phyloP scores from a whole-genome alignment of 2,888 invertebrate genomes.

The Mechanitis mazaeus region DNA sequence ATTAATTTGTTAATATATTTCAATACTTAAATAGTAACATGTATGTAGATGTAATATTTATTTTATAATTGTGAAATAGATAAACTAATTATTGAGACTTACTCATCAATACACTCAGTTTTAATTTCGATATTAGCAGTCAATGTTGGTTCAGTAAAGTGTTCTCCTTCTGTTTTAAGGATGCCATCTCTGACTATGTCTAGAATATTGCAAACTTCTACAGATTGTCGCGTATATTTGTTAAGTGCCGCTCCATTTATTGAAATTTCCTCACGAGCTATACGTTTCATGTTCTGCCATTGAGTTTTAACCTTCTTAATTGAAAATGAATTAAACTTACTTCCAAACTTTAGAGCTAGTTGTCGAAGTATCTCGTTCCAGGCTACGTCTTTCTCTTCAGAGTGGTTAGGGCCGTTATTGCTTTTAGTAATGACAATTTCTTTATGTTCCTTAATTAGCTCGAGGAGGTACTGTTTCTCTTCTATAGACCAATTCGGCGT shows the following conservation, averaged over 20 bases:
- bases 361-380: constrained; percentile 66
- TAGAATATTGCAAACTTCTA: constrained; percentile 61
- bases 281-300: constrained; percentile 73
- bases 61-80: neutral
- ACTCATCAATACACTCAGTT: constrained; percentile 68
- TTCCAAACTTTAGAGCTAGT: constrained; percentile 55
- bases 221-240: constrained; percentile 54
- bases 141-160: constrained; percentile 46
- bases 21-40: neutral
- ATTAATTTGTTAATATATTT: neutral
- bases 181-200: constrained; percentile 58
- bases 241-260: constrained; percentile 47
- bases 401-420: constrained; percentile 64
- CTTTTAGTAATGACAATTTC: constrained; percentile 60
- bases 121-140: constrained; percentile 61
- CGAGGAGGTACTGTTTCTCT: constrained; percentile 66
- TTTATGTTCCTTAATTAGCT: constrained; percentile 64
- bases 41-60: too few species aligned
- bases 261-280: constrained; percentile 64
- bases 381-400: constrained; percentile 65
- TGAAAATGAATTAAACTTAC: constrained; percentile 59
- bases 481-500: constrained; percentile 70
- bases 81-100: constrained; percentile 35
- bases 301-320: constrained; percentile 70
- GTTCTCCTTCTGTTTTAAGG: constrained; percentile 42